phyloP scores from a whole-genome alignment of 1,140 invertebrate species.

The Homarus americanus region DNA sequence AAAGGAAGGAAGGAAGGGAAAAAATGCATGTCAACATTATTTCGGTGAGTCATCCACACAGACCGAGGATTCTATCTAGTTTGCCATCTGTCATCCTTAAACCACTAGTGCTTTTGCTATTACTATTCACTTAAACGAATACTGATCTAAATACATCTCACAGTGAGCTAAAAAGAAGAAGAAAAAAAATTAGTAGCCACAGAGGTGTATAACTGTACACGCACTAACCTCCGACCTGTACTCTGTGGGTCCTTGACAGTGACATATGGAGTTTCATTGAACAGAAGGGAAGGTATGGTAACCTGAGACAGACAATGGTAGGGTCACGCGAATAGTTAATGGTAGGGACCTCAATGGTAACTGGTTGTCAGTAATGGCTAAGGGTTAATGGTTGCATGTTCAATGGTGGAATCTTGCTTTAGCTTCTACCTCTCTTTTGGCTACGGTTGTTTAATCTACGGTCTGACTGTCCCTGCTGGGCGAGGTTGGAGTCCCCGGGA shows the following conservation, averaged over 20 bases:
- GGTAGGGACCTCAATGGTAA: not conserved
- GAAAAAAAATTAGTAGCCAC: not conserved
- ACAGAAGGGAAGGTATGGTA: not conserved
- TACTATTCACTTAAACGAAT: not conserved
- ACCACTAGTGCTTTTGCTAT: no score
- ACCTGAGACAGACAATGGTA: slow-evolving; percentile 4
- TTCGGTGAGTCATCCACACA: not conserved
- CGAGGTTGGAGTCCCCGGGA: not conserved
- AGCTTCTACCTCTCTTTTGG: slow-evolving; percentile 5
- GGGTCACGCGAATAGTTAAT: slow-evolving; percentile 2
- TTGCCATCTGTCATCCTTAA: not conserved
- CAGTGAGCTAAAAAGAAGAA: not conserved
- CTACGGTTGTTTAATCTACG: slow-evolving; percentile 51
- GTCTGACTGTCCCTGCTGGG: slow-evolving; percentile 25
- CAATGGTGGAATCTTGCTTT: not conserved
- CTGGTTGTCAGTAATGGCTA: slow-evolving; percentile 22
- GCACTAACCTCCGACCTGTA: not conserved
- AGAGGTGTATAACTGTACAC: not conserved
- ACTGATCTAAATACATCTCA: not conserved
- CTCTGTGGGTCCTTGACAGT: not conserved
- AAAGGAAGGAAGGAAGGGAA: not conserved
- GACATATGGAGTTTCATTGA: not conserved
- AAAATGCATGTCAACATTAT: not conserved
- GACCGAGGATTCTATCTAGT: not conserved
- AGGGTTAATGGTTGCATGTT: slow-evolving; percentile 14